Conservation (phyloP, 2,888 invertebrate species). For the Latheticus oryzae region DNA sequence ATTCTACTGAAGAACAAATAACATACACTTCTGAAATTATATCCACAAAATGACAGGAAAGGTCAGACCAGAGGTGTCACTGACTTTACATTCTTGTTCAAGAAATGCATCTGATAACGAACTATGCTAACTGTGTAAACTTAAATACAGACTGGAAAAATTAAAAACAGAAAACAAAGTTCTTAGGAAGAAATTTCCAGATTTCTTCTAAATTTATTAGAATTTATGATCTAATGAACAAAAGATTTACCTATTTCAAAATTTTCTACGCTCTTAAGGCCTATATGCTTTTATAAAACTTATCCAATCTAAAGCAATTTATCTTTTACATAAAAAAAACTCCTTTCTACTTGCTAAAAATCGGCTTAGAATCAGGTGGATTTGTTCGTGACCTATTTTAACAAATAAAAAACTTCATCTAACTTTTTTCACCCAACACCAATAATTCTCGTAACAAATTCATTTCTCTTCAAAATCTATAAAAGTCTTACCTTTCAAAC, state of each 20-base stretch:
- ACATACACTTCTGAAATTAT: no score
- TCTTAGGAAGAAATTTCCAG: no score
- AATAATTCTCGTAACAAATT: constrained; percentile 17
- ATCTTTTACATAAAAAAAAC: constrained; percentile 5
- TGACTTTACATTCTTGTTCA: constrained; percentile 4
- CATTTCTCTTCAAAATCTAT: constrained; percentile 12
- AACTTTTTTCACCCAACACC: constrained; percentile 14
- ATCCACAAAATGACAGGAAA: background rate
- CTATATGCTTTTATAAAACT: no score
- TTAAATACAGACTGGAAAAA: background rate
- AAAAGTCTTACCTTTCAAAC: constrained; percentile 10
- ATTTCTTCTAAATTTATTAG: no score
- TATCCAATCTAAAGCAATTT: constrained; percentile 3
- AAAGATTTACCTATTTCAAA: no score
- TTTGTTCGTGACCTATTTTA: constrained; percentile 20
- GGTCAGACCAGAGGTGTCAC: constrained; percentile 2
- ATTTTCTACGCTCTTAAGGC: no score
- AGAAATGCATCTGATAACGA: constrained; percentile 13
- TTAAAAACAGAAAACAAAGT: background rate
- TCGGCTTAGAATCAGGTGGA: constrained; percentile 1
- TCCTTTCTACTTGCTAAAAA: background rate
- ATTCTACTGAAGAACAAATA: no score
- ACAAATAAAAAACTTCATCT: constrained; percentile 15
- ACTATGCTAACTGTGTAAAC: constrained; percentile 7
- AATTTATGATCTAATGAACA: no score